Base-by-base conservation (phyloP, 2,797 vertebrate genomes). In the Neosalanx taihuensis region DNA sequence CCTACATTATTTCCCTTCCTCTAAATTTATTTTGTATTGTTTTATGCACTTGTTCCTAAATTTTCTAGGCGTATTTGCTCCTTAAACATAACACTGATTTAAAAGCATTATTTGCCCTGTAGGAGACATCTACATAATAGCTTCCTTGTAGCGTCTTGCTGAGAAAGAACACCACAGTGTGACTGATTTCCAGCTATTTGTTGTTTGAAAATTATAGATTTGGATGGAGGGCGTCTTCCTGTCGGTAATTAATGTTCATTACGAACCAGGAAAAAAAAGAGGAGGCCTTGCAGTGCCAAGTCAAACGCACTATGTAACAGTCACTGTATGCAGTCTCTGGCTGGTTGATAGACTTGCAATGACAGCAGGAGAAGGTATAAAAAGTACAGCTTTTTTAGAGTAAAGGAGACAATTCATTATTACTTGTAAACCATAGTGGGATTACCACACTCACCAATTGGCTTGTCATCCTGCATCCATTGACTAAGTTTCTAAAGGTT, bases 171-270 rank as follows among this genome's bases (percentile, higher is more conserved):
- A 67, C 81, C 67, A 62, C 26, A 53, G 53, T 68, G 23, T 26
- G 2, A 41, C 37, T 51, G 23, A 5, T 23, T 72, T 80, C 77
- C 76, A 78, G 84, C 81, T 77, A 60, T 77, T 69, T 70, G 69
- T 85, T 86, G 80, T 85, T 81, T 70, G n/a, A 66, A 64, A 77
- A 86, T 87, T 83, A 84, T 62, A 64, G 73, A 78, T 80, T 71
- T 80, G 81, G 78, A 67, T 56, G 17, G 20, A 31, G 65, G 64
- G 26, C 20, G n/a, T 1, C 33, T 46, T 20, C n/a, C 41, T 41
- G 31, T 35, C 17, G 6, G 18, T 35, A 41, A 37, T 41, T 41
- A 65, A 10, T 41, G 5, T 41, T 41, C 37, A 41, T 10, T 35
- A 35, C 2, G 6, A 41, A 41, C 9, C 37, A 41, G 10, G 37